Evolutionary conservation across 2,888 invertebrate species (phyloP).

Genomic region (Acrobasis consociella): DNA sequence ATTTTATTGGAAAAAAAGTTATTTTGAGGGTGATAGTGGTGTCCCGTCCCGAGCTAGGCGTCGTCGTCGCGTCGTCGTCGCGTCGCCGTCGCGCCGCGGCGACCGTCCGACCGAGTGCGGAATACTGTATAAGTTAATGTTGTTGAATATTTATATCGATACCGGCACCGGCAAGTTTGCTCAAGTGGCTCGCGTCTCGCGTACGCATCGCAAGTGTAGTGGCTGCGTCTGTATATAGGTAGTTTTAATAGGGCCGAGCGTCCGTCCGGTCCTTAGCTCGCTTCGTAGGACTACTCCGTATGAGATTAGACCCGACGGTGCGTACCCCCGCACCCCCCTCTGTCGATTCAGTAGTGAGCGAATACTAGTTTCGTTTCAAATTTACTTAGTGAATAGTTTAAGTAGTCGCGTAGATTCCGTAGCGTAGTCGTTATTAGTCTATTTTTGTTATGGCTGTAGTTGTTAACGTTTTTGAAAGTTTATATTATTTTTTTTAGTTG

Average conservation of each 20-base stretch:
- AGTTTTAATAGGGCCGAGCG: conserved; percentile 56
- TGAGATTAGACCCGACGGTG: conserved; percentile 52
- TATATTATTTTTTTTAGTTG: conserved; percentile 75
- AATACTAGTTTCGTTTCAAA: conserved; percentile 76
- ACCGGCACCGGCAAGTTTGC: conserved; percentile 58
- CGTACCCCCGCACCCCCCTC: conserved; percentile 45
- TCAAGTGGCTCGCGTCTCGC: conserved; percentile 69
- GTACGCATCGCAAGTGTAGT: conserved; percentile 65
- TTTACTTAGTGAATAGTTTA: conserved; percentile 77
- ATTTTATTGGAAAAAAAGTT: conserved; percentile 53
- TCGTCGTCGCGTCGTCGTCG: conserved; percentile 19
- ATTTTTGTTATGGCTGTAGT: conserved; percentile 82
- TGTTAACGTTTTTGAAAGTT: conserved; percentile 80
- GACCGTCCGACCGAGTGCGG: conserved; percentile 33
- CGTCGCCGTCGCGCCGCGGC: conserved; percentile 26
- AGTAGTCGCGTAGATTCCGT: conserved; percentile 76
- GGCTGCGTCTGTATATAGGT: conserved; percentile 74
- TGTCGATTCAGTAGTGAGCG: conserved; percentile 72
- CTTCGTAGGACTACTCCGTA: conserved; percentile 62
- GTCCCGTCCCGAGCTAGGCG: conserved; percentile 55
- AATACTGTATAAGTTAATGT: conserved; percentile 46
- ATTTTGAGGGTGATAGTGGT: conserved; percentile 55
- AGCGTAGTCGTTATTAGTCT: conserved; percentile 78
- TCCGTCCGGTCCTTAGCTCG: conserved; percentile 52
- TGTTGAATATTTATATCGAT: conserved; percentile 54